Conservation (phyloP, 2,113 vertebrate species). For the Myanophis thanlyinensis region DNA sequence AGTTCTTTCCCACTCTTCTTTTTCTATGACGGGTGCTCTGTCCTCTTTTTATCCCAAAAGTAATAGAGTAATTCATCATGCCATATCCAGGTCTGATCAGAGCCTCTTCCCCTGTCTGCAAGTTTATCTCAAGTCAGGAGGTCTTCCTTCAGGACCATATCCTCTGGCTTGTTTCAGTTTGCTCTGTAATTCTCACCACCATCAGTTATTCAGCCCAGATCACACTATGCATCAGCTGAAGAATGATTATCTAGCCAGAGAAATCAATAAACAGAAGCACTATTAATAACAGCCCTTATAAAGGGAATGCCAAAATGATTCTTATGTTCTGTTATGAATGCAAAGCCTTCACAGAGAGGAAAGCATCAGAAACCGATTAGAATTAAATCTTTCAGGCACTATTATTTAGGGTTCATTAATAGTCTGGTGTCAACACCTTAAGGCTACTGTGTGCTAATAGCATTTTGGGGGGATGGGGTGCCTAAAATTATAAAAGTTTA, state of each 20-base stretch:
- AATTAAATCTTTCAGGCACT: slow-evolving; percentile 56
- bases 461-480: background rate
- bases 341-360: slow-evolving; percentile 31
- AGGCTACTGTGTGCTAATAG: slow-evolving; percentile 28
- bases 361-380: slow-evolving; percentile 38
- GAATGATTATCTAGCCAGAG: slow-evolving; percentile 50
- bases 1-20: background rate
- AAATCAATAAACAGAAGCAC: slow-evolving; percentile 61
- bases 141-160: slow-evolving; percentile 4
- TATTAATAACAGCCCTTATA: slow-evolving; percentile 59
- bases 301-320: slow-evolving; percentile 43
- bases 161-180: slow-evolving; percentile 30
- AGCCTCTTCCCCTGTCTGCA: slow-evolving; percentile 30
- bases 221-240: slow-evolving; percentile 46
- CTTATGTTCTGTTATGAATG: slow-evolving; percentile 37
- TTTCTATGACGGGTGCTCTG: background rate
- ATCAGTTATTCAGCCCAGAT: slow-evolving; percentile 52
- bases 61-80: slow-evolving; percentile 62
- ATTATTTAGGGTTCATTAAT: slow-evolving; percentile 38
- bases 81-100: slow-evolving; percentile 33
- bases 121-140: slow-evolving; percentile 27
- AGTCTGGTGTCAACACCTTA: slow-evolving; percentile 15
- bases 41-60: slow-evolving; percentile 29
- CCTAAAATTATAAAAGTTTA: slow-evolving; percentile 8
- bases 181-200: slow-evolving; percentile 37